A percentile compares a stretch with the other conserved stretches of the same genome.
Evolutionary conservation across 2,797 vertebrate species (phyloP).

Genomic region (Buphagus erythrorhynchus): DNA sequence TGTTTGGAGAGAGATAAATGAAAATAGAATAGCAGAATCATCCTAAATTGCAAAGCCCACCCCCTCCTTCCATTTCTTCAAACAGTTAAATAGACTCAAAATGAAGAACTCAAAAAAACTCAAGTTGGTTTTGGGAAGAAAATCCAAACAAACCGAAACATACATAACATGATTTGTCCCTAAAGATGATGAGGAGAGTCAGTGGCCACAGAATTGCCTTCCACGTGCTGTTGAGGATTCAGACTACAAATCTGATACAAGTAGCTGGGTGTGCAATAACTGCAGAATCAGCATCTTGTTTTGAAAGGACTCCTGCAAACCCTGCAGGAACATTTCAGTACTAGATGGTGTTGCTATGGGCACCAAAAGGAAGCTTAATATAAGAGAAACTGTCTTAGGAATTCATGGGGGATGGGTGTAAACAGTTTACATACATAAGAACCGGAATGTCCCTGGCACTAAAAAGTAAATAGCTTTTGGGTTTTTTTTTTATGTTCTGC

Average conservation of each 20-base stretch:
- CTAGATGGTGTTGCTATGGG: constrained; percentile 73
- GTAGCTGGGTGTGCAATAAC: constrained; percentile 50
- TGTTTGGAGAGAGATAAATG: background rate
- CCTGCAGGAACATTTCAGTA: constrained; percentile 64
- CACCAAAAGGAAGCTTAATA: constrained; percentile 61
- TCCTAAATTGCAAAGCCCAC: background rate
- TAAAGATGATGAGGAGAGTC: background rate
- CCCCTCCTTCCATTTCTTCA: background rate
- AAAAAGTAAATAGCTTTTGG: background rate
- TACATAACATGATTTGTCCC: background rate
- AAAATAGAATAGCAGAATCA: background rate
- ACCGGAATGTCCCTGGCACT: background rate
- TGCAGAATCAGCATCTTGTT: constrained; percentile 70
- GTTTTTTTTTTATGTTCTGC: background rate
- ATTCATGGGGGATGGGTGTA: constrained; percentile 52
- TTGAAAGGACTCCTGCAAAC: constrained; percentile 63
- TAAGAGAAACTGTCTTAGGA: constrained; percentile 45
- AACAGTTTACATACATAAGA: background rate
- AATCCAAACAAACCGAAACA: background rate
- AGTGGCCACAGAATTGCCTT: background rate
- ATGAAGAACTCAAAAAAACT: background rate
- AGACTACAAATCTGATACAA: constrained; percentile 4
- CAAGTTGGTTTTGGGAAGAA: background rate
- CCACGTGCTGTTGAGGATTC: background rate
- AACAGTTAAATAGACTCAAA: background rate